Percentiles rank a stretch among this genome's conserved stretches.
Conservation (phyloP, 2,888 invertebrate genomes). For the Caradrina clavipalpis region DNA sequence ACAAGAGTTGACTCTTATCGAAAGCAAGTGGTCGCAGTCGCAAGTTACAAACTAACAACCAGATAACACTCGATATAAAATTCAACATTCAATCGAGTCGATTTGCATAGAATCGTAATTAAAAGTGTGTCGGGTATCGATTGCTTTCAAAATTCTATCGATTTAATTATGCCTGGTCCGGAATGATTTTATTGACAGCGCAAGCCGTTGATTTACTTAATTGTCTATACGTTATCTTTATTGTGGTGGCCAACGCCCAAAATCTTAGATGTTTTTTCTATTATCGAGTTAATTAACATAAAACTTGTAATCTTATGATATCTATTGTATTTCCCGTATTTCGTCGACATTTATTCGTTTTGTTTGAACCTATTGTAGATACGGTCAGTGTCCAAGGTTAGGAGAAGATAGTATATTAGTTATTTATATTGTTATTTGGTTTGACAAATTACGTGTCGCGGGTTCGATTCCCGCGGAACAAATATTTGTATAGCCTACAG, state of each 20-base stretch:
- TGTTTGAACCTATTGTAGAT: conserved; percentile 26
- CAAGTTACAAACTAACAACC: conserved; percentile 29
- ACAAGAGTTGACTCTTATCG: not conserved
- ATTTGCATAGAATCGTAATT: conserved; percentile 85
- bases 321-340: conserved; percentile 55
- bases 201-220: conserved; percentile 66
- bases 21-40: conserved; percentile 33
- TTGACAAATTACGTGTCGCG: no score
- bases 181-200: conserved; percentile 64
- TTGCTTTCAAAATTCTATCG: conserved; percentile 71
- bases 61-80: conserved; percentile 40
- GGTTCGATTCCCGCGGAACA: no score
- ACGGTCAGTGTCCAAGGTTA: conserved; percentile 15
- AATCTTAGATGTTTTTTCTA: conserved; percentile 49
- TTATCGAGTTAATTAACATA: conserved; percentile 62
- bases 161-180: conserved; percentile 62
- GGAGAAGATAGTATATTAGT: not conserved
- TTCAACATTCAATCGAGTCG: conserved; percentile 69
- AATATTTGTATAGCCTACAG: no score
- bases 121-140: conserved; percentile 72
- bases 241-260: conserved; percentile 59
- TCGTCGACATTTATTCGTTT: conserved; percentile 38
- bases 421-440: no score
- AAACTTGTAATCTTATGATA: conserved; percentile 47
- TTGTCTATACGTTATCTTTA: conserved; percentile 66